Evolutionary conservation across 2,797 vertebrate species (phyloP), one percentile per base, ranked within the genome.

Genomic region (Meriones psammophilus): DNA sequence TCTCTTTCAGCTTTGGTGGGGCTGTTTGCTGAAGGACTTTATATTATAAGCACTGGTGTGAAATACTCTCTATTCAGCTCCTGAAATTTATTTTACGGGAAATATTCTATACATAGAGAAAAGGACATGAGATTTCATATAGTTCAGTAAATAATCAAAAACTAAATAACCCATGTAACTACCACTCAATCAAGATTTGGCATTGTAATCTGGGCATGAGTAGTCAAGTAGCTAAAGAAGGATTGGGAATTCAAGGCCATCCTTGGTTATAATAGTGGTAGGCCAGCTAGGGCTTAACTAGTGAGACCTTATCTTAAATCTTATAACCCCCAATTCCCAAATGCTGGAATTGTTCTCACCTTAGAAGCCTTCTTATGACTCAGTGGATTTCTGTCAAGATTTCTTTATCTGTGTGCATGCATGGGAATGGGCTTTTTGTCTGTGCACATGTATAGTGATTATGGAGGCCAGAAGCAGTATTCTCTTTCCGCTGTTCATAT

Each of bases 21-120:
- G 5, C 68, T 69, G 68, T 30, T 89, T 94, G 33, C 74, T 46
- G 74, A 8, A 76, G 80, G 28, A 96, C 76, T 93, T 83, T 91
- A 64, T 89, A 54, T 50, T 50, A 50, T 10, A 50, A 69, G 26
- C 39, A 50, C 58, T 89, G 68, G 33, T n/a, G 33, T n/a, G 66
- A 93, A 84, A 69, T 64, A 87, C 42, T 73, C 66, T 69, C 66
- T 69, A 1, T 89, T 88, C 39, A 7, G 0, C 87, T 92, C 87
- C 86, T 91, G 33, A 62, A 92, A 80, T 64, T 7, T 68, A 78
- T 46, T 84, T 78, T 22, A 7, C 73, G n/a, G 62, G 73, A 87
- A 69, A 24, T 46, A 92, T 50, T 50, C 8, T 50, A 50, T 50
- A 50, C 17, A 39, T 33, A 80, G 18, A 85, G 50, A 73, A 91